These are phyloP conservation scores for Siniperca chuatsi DNA, from an alignment of 2,113 vertebrate species.

Conservation along the genomic window DNA sequence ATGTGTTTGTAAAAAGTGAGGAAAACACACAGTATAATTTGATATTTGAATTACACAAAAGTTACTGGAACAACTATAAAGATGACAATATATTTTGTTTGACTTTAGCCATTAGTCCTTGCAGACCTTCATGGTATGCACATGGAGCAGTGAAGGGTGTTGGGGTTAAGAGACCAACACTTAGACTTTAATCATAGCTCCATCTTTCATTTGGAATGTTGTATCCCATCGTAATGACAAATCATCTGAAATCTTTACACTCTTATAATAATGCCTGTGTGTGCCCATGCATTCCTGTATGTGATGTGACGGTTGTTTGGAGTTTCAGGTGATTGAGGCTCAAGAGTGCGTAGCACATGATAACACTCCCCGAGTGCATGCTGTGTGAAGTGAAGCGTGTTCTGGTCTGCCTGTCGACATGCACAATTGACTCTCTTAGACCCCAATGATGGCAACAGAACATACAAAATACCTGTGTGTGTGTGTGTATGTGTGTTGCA, in stretches of 20 bases:
- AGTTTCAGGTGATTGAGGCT: constrained; percentile 65
- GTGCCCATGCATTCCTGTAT: constrained; percentile 26
- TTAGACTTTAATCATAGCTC: not conserved
- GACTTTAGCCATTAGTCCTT: not conserved
- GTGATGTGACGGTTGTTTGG: constrained; percentile 55
- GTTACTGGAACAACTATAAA: not conserved
- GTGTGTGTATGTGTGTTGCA: constrained; percentile 19
- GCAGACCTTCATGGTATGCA: not conserved
- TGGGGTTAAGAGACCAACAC: not conserved
- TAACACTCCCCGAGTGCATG: constrained; percentile 42
- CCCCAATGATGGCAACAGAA: constrained; percentile 45
- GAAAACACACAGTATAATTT: constrained; percentile 10
- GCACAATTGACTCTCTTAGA: constrained; percentile 60
- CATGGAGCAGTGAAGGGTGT: not conserved
- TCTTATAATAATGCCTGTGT: not conserved
- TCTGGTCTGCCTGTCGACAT: constrained; percentile 58
- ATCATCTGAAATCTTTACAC: not conserved
- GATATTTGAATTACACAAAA: constrained; percentile 11
- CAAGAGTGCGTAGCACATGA: constrained; percentile 57
- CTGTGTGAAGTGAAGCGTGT: constrained; percentile 54
- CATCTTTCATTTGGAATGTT: constrained; percentile 1
- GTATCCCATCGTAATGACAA: not conserved
- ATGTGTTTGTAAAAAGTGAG: constrained; percentile 20
- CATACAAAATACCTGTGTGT: constrained; percentile 22
- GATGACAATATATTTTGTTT: not conserved